phyloP scores from a whole-genome alignment of 2,888 invertebrate species.

The Cephus spinipes region DNA sequence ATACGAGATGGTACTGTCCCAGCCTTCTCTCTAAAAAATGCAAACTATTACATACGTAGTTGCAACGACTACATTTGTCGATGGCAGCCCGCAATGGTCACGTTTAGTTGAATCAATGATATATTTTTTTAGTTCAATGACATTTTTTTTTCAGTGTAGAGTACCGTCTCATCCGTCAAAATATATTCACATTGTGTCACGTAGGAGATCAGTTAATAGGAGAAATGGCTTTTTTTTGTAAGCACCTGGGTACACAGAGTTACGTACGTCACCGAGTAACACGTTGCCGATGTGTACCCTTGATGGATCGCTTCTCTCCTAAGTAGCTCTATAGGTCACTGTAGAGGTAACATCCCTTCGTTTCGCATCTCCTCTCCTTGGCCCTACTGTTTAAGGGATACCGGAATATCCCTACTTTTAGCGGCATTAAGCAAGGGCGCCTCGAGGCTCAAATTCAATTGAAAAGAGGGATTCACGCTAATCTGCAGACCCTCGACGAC shows the following conservation, averaged over 20 bases:
- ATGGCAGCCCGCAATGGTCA: too few relatives aligned
- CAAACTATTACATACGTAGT: too few relatives aligned
- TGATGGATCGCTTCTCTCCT: background rate
- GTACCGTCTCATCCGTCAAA: background rate
- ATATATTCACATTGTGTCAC: background rate
- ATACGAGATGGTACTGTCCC: too few relatives aligned
- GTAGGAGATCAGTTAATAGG: background rate
- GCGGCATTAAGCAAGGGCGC: background rate
- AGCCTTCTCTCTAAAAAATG: too few relatives aligned
- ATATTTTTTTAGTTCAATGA: too few relatives aligned
- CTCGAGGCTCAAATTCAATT: constrained; percentile 3
- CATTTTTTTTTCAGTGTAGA: too few relatives aligned
- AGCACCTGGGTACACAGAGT: background rate
- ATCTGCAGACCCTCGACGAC: constrained; percentile 2
- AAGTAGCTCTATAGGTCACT: background rate
- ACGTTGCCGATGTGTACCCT: background rate
- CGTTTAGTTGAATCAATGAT: too few relatives aligned
- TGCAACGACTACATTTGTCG: too few relatives aligned
- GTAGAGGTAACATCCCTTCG: background rate
- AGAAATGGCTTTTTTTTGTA: background rate
- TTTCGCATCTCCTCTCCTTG: background rate
- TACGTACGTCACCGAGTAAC: background rate
- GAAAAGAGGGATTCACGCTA: constrained; percentile 8
- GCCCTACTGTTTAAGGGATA: background rate
- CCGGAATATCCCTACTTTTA: constrained; percentile 1